These are phyloP conservation scores for Deladenus siricidicola DNA, from an alignment of 2,888 invertebrate species.

Conservation along the genomic window DNA sequence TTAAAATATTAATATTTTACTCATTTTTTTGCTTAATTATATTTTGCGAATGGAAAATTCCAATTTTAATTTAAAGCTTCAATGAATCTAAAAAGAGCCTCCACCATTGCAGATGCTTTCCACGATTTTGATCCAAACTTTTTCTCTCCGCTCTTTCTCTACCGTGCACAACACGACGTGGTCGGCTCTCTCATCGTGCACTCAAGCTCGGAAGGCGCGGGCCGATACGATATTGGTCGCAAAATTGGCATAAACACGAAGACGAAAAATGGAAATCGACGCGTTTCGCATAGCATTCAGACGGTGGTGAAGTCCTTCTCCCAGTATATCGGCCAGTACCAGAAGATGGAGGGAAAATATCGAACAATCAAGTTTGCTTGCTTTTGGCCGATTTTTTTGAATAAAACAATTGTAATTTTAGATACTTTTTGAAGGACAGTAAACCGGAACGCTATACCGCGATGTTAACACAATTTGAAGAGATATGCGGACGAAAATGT, in stretches of 20 bases:
- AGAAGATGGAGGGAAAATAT: constrained; percentile 49
- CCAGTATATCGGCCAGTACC: constrained; percentile 43
- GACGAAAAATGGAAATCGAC: constrained; percentile 39
- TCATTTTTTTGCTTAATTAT: too few species aligned
- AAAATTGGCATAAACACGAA: constrained; percentile 35
- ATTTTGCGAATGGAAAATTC: too few species aligned
- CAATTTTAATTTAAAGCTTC: too few species aligned
- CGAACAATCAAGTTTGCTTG: constrained; percentile 41
- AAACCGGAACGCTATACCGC: constrained; percentile 10
- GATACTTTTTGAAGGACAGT: constrained; percentile 41
- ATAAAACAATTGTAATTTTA: too few species aligned
- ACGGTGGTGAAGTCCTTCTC: constrained; percentile 29
- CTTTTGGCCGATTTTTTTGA: too few species aligned
- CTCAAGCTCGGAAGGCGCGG: constrained; percentile 29
- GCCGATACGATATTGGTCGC: constrained; percentile 34
- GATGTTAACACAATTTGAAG: constrained; percentile 32
- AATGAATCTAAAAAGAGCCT: too few species aligned
- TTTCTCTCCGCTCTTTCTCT: constrained; percentile 18
- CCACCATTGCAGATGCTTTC: background rate
- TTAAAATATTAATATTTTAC: too few species aligned
- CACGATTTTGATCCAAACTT: constrained; percentile 17
- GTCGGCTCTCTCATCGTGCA: constrained; percentile 21
- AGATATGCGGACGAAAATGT: constrained; percentile 31
- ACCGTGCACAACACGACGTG: constrained; percentile 27
- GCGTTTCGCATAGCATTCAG: constrained; percentile 34